Evolutionary conservation across 2,888 invertebrate genomes (phyloP), one percentile per base, ranked within the genome.

Genomic region (Sinhomidia bicolor): DNA sequence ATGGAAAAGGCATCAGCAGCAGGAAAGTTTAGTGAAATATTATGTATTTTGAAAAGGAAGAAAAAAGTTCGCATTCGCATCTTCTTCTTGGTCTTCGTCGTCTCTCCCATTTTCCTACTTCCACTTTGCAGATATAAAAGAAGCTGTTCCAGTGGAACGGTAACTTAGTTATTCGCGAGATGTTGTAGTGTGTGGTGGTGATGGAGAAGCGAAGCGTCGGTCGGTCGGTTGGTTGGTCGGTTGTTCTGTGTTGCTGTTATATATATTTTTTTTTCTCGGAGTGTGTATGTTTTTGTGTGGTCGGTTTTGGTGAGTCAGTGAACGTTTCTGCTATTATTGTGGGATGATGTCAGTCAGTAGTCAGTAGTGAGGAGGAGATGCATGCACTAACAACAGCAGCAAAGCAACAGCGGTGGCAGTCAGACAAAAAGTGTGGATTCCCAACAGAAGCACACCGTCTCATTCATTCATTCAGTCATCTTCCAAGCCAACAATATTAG

Each of bases 161-260:
- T 65, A 71, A 80, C 68, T 85, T 85, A 85, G 85, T 85, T 51
- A 26, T 47, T 79, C 23, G 51, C 32, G 85, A 80, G 85, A 85
- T 85, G 79, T 60, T 26, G 57, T 20, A 17, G 20, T 17, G n/a
- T n/a, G n/a, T 36, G 36, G 36, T 36, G 60, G 23, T 10, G 26
- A n/a, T 23, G 10, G 36, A 62, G 36, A 68, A 36, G 36, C 23
- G 23, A n/a, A n/a, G n/a, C n/a, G n/a, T n/a, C 54, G 54, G 1
- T 57, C 23, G 9, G 57, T 17, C n/a, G 10, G 47, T 14, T 47
- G 47, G 12, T 47, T 3, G 10, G 10, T 14, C 14, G 47, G 47
- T 14, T 47, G 47, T 47, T 10, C 47, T 47, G 47, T 14, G 10
- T 14, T 10, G 2, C 47, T 14, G 47, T 47, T 10, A 47, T 14